Conservation (phyloP, 2,113 vertebrate genomes). For the Choloepus hoffmanni region DNA sequence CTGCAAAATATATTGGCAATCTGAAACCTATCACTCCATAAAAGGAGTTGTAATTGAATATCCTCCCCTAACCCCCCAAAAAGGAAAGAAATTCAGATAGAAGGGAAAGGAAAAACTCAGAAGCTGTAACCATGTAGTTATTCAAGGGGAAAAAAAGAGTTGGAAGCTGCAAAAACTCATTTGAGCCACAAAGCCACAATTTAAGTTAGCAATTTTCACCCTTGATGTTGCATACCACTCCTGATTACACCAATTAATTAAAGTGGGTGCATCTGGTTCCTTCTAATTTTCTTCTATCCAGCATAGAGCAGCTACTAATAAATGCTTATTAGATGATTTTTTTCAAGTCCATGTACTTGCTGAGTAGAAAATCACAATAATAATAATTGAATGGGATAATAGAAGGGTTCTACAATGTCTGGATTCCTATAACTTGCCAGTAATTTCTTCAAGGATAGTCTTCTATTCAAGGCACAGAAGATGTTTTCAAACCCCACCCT, state of each 20-base stretch:
- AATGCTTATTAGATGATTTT: slow-evolving; percentile 76
- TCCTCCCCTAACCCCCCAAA: not conserved
- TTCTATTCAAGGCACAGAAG: not conserved
- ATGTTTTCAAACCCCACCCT: not conserved
- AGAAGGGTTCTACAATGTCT: slow-evolving; percentile 21
- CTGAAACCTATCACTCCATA: not conserved
- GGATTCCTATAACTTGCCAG: slow-evolving; percentile 1
- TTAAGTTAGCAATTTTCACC: slow-evolving; percentile 72
- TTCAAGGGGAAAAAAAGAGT: not conserved
- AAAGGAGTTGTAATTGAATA: slow-evolving; percentile 46
- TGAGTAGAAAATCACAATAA: slow-evolving; percentile 66
- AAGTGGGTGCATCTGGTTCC: slow-evolving; percentile 76
- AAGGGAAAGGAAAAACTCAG: not conserved
- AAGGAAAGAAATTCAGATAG: not conserved
- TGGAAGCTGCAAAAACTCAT: slow-evolving; percentile 40
- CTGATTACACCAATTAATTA: slow-evolving; percentile 79
- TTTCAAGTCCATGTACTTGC: slow-evolving; percentile 65
- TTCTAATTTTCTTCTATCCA: slow-evolving; percentile 77
- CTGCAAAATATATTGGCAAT: not conserved
- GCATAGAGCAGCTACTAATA: slow-evolving; percentile 68
- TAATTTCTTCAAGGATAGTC: slow-evolving; percentile 11
- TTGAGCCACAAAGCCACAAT: slow-evolving; percentile 66
- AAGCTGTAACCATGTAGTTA: not conserved
- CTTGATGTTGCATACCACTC: slow-evolving; percentile 50
- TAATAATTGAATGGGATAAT: slow-evolving; percentile 46